Conservation (phyloP, 64 coral and sea anemone genomes). For the Actinia tenebrosa region DNA sequence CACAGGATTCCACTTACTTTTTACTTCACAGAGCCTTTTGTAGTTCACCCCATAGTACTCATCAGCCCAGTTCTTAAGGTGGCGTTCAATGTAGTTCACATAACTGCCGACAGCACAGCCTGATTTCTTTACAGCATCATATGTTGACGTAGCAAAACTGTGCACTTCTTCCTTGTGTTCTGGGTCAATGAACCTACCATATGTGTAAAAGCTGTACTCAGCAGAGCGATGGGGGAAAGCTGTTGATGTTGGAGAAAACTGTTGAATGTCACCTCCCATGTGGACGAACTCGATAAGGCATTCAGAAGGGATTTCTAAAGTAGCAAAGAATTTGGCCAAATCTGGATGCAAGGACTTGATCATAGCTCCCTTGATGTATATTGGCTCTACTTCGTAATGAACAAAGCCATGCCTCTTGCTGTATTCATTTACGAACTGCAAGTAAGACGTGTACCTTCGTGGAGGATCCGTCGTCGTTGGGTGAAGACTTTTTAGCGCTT, state of each 20-base stretch:
- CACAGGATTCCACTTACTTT: conserved; percentile 71
- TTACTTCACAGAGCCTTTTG: conserved; percentile 56
- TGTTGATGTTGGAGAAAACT: conserved; percentile 55
- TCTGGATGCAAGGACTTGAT: conserved; percentile 35
- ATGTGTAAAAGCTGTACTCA: conserved; percentile 87
- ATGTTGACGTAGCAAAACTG: conserved; percentile 73
- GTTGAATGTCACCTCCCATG: conserved; percentile 75
- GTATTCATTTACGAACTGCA: conserved; percentile 71
- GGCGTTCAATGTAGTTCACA: conserved; percentile 77
- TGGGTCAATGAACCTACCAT: conserved; percentile 64
- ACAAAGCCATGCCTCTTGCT: conserved; percentile 90
- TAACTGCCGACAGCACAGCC: conserved; percentile 69
- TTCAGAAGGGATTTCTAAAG: conserved; percentile 59
- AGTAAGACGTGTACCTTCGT: conserved; percentile 45
- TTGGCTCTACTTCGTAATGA: conserved; percentile 76
- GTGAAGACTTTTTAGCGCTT: conserved; percentile 53
- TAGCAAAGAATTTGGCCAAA: conserved; percentile 71
- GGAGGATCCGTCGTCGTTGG: conserved; percentile 36
- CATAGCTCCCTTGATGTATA: conserved; percentile 83
- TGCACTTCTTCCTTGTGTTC: conserved; percentile 46
- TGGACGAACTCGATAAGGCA: conserved; percentile 90
- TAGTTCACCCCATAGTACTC: conserved; percentile 83
- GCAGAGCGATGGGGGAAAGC: conserved; percentile 79
- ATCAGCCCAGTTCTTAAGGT: conserved; percentile 60
- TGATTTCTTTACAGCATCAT: conserved; percentile 51